Evolutionary conservation across 1,140 invertebrate genomes (phyloP).

Genomic region (Nylanderia fulva): DNA sequence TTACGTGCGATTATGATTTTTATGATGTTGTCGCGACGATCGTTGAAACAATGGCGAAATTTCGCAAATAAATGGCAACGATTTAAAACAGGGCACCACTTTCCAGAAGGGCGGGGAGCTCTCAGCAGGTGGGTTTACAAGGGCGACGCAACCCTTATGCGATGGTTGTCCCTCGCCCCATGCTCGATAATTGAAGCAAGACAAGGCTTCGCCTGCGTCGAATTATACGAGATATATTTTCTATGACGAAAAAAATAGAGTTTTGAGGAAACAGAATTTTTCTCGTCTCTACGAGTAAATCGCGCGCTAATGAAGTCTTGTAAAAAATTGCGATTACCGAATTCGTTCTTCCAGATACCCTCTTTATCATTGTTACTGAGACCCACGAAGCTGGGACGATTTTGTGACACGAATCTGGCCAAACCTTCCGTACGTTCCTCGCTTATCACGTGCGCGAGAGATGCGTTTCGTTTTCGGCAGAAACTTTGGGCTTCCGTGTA

Average conservation of each 20-base stretch:
- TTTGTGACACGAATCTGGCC: constrained; percentile 82
- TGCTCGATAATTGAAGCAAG: constrained; percentile 88
- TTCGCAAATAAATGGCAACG: constrained; percentile 88
- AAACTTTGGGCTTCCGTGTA: constrained; percentile 85
- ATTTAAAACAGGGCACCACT: constrained; percentile 85
- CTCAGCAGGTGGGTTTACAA: constrained; percentile 77
- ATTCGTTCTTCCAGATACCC: constrained; percentile 83
- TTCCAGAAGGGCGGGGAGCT: constrained; percentile 85
- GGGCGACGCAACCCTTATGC: constrained; percentile 86
- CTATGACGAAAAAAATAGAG: not conserved
- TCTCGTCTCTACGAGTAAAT: too few relatives aligned
- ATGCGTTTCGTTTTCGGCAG: constrained; percentile 86
- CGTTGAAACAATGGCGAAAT: constrained; percentile 81
- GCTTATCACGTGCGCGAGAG: constrained; percentile 87
- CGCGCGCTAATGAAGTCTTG: not conserved
- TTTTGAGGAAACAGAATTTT: too few relatives aligned
- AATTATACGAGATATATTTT: constrained; percentile 22
- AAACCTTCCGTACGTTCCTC: constrained; percentile 87
- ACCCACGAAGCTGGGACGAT: constrained; percentile 86
- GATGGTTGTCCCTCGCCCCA: constrained; percentile 89
- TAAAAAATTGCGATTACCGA: constrained; percentile 72
- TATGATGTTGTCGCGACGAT: not conserved
- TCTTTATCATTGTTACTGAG: constrained; percentile 83
- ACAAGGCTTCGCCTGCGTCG: constrained; percentile 85
- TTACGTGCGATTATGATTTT: not conserved